phyloP scores from a whole-genome alignment of 2,888 invertebrate species.

The Noctua fimbriata region DNA sequence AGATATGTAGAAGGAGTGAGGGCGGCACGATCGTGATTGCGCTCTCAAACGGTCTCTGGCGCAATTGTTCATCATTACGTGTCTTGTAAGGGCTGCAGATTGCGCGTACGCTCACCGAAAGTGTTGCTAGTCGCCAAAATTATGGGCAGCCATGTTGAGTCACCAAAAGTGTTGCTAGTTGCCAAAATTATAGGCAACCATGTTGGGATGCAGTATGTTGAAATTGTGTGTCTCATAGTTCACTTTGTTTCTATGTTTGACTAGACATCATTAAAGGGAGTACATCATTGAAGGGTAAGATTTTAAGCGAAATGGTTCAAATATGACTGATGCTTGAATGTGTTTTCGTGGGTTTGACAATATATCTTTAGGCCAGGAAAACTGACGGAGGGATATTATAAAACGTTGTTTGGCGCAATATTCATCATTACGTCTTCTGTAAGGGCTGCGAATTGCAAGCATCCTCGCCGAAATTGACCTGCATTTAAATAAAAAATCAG shows the following conservation, averaged over 20 bases:
- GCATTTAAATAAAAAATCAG: not conserved
- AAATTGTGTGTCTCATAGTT: slow-evolving; percentile 26
- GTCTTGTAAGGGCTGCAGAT: slow-evolving; percentile 64
- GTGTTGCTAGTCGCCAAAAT: slow-evolving; percentile 52
- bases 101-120: slow-evolving; percentile 50
- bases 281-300: not conserved
- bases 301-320: not conserved
- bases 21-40: slow-evolving; percentile 82
- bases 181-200: slow-evolving; percentile 38
- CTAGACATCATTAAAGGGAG: not conserved
- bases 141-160: slow-evolving; percentile 13
- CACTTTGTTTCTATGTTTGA: slow-evolving; percentile 7
- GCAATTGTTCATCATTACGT: slow-evolving; percentile 80
- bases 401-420: slow-evolving; percentile 75
- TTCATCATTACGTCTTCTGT: slow-evolving; percentile 72
- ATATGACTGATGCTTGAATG: not conserved
- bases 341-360: not conserved
- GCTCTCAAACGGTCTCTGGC: slow-evolving; percentile 69
- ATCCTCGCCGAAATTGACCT: slow-evolving; percentile 22
- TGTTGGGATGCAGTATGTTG: slow-evolving; percentile 4
- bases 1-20: slow-evolving; percentile 72
- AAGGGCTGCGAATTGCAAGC: slow-evolving; percentile 62
- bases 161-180: slow-evolving; percentile 50
- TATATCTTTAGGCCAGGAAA: not conserved
- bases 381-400: not conserved